These are phyloP conservation scores for Arctia plantaginis DNA, from an alignment of 2,888 invertebrate genomes.

Conservation along the genomic window DNA sequence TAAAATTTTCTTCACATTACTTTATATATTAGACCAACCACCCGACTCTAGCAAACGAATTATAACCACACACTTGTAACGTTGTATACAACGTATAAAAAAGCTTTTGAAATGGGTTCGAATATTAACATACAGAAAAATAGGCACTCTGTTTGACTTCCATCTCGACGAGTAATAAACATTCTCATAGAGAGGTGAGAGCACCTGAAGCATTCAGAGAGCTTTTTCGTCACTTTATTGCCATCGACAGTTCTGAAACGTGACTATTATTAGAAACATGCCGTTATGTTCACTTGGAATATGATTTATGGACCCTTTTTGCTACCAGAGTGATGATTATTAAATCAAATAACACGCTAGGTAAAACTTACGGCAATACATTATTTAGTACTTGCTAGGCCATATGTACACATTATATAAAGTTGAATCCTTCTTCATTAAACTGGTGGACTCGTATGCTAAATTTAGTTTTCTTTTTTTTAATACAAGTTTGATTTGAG, in stretches of 20 bases:
- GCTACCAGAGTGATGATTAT: constrained; percentile 1
- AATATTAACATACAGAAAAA: constrained; percentile 4
- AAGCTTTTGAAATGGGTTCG: not conserved
- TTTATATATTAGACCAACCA: not conserved
- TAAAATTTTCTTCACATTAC: not conserved
- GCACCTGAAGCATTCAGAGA: constrained; percentile 22
- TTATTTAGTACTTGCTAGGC: not conserved
- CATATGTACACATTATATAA: not conserved
- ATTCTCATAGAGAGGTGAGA: constrained; percentile 2
- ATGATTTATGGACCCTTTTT: not conserved
- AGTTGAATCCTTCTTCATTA: not conserved
- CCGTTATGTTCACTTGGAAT: constrained; percentile 4
- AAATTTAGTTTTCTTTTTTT: too few species aligned
- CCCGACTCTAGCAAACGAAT: not conserved
- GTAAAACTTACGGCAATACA: not conserved
- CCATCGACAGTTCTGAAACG: constrained; percentile 40
- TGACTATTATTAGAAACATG: constrained; percentile 28
- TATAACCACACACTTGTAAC: not conserved
- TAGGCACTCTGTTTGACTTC: constrained; percentile 7
- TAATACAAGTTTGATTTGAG: too few species aligned
- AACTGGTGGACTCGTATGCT: too few species aligned
- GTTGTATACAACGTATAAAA: not conserved
- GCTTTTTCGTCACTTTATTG: constrained; percentile 36
- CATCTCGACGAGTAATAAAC: constrained; percentile 33
- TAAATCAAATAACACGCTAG: not conserved